phyloP scores from a whole-genome alignment of 2,113 vertebrate genomes.

The Globicephala melas region DNA sequence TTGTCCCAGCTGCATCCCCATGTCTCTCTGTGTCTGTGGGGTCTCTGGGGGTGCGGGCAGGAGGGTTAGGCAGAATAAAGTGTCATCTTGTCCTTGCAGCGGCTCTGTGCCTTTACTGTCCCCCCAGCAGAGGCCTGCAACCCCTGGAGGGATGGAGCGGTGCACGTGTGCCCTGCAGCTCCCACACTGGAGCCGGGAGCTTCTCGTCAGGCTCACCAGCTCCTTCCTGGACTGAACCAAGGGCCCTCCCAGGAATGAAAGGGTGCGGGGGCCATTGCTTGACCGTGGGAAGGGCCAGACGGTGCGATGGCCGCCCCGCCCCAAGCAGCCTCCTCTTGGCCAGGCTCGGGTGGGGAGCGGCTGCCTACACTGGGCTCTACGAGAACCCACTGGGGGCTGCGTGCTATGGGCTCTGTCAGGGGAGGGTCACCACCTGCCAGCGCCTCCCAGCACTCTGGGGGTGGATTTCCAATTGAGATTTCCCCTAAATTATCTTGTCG shows the following conservation, averaged over 20 bases:
- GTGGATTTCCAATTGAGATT: background rate
- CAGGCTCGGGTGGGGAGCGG: background rate
- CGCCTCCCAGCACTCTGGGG: background rate
- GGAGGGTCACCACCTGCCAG: no score
- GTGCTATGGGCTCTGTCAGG: background rate
- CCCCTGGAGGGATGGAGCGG: no score
- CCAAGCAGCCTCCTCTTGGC: background rate
- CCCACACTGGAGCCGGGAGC: background rate
- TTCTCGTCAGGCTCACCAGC: rapidly evolving
- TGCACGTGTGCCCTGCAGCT: background rate
- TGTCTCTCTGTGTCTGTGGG: background rate
- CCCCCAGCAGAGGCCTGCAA: background rate
- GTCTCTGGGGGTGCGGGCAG: background rate
- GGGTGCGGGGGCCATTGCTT: rapidly evolving
- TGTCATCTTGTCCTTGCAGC: background rate
- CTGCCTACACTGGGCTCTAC: no score
- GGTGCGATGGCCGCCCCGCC: rapidly evolving
- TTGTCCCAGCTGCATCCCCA: background rate
- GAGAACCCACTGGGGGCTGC: rapidly evolving
- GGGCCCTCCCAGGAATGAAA: no score
- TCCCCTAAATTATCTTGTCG: background rate
- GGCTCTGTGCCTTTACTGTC: background rate
- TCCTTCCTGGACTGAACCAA: background rate
- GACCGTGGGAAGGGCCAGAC: background rate
- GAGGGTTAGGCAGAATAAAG: background rate